Evolutionary conservation across 53 echinoderm and acorn worm species (phyloP), one percentile per base, ranked within the genome.

Genomic region (Pentamera pediparva): DNA sequence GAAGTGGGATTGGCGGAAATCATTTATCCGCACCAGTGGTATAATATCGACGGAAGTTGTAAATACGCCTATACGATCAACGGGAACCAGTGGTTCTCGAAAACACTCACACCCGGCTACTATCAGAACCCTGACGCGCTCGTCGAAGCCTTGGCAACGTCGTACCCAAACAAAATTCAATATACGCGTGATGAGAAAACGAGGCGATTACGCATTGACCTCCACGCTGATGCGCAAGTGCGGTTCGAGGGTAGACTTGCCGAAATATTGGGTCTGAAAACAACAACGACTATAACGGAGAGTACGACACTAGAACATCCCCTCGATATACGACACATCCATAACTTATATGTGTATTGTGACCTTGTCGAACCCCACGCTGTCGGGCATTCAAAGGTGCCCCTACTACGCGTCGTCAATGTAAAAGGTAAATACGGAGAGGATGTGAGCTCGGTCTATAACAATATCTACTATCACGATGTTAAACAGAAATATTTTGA

Each of bases 321-420:
- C 1, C 13, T 78, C 6, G 78, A 79, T 57, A 20, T 74, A 0
- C 54, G 32, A 21, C 45, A 34, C 40, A 79, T 75, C n/a, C 79
- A 85, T 59, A 65, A 47, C 20, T 27, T 84, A 18, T 78, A 58
- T 32, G 73, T 78, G 1, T 84, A 84, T 28, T 50, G 77, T 12
- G 85, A 85, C 39, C 52, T 85, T 29, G 79, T 74, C 11, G 85
- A 62, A 64, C 43, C 74, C 56, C 64, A 79, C 30, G 39, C 74
- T 56, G 56, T 74, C 54, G 54, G 83, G 57, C 65, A 89, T 38
- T 58, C 35, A 20, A 75, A 75, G 39, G 80, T 76, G 20, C 83
- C 88, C 3, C 75, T 88, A 5, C 56, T 88, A 11, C 83, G 88
- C 7, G 75, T 56, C n/a, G 81, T 89, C 27, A 69, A 69, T 18